phyloP scores from a whole-genome alignment of 2,888 invertebrate genomes.

The Drosophila nigritarsus region DNA sequence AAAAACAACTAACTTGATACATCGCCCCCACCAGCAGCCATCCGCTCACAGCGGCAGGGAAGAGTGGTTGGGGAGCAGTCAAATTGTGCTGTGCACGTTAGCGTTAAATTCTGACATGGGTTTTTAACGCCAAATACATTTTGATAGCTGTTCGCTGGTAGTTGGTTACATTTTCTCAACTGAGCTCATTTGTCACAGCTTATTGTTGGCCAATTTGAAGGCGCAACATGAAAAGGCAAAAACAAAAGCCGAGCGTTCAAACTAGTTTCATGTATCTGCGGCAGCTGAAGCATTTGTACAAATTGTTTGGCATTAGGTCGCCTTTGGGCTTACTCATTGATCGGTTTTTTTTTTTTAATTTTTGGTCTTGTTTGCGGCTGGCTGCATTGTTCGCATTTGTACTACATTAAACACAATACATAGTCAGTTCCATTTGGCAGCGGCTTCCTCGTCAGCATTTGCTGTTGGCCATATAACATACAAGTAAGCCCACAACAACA shows the following conservation, averaged over 20 bases:
- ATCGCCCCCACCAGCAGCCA: constrained; percentile 34
- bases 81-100: constrained; percentile 34
- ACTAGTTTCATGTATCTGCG: constrained; percentile 63
- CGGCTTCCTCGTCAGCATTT: constrained; percentile 72
- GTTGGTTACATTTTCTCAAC: constrained; percentile 47
- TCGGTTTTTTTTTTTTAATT: constrained; percentile 20
- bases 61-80: background rate
- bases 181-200: constrained; percentile 69
- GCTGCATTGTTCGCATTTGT: constrained; percentile 56
- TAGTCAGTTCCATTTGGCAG: constrained; percentile 19
- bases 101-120: constrained; percentile 79
- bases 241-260: constrained; percentile 23
- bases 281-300: constrained; percentile 56
- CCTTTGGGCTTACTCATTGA: constrained; percentile 55
- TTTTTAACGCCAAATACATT: constrained; percentile 67
- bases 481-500: constrained; percentile 37
- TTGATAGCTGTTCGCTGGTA: constrained; percentile 31
- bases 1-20: constrained; percentile 36
- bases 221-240: constrained; percentile 29
- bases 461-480: constrained; percentile 45
- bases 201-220: constrained; percentile 61
- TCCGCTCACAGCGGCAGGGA: background rate
- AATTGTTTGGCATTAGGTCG: constrained; percentile 52
- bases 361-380: constrained; percentile 24
- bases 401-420: constrained; percentile 19